phyloP scores from a whole-genome alignment of 1,140 invertebrate species.

The Myzus persicae region DNA sequence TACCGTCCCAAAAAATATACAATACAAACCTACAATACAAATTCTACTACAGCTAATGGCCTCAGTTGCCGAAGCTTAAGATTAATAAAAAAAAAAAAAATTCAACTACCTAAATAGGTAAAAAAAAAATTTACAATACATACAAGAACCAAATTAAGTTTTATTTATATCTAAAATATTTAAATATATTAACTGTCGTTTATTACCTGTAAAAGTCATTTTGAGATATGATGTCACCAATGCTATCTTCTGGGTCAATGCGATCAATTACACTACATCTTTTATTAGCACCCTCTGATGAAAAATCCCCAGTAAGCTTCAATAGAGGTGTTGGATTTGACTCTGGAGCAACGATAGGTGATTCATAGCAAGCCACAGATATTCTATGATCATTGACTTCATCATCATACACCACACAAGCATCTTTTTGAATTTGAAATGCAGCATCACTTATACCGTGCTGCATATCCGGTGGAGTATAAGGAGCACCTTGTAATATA shows the following conservation, averaged over 20 bases:
- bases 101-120: not conserved
- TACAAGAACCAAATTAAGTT: not conserved
- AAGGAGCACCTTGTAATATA: slow-evolving; percentile 65
- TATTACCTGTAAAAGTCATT: slow-evolving; percentile 72
- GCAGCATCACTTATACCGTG: slow-evolving; percentile 63
- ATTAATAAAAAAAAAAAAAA: no score
- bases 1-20: no score
- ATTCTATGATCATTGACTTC: slow-evolving; percentile 63
- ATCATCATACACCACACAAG: slow-evolving; percentile 63
- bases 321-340: slow-evolving; percentile 60
- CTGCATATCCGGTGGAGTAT: slow-evolving; percentile 65
- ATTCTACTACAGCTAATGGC: no score
- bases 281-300: slow-evolving; percentile 59
- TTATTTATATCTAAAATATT: not conserved
- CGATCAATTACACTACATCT: slow-evolving; percentile 64
- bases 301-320: slow-evolving; percentile 63
- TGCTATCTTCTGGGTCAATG: slow-evolving; percentile 72
- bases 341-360: slow-evolving; percentile 51
- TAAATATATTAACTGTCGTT: no score
- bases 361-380: slow-evolving; percentile 55
- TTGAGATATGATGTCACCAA: slow-evolving; percentile 72
- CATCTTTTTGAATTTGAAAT: slow-evolving; percentile 62
- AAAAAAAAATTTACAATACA: not conserved
- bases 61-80: no score
- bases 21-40: no score